Base-by-base conservation (phyloP, 2,888 invertebrate genomes). In the Cyaniris semiargus region DNA sequence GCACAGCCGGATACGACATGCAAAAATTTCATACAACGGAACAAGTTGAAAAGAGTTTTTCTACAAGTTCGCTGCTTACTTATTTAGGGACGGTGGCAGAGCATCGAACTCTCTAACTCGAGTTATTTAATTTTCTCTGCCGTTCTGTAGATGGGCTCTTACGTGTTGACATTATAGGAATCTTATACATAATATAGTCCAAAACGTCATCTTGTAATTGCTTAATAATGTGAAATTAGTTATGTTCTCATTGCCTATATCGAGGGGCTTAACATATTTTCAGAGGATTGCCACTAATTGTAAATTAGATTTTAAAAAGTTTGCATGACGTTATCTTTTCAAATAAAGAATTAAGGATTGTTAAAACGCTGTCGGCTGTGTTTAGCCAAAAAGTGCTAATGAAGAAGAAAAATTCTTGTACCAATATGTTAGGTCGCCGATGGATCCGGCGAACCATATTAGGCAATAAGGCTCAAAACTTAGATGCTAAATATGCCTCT, bases 41-140 rank as follows among this genome's bases (percentile, higher is more conserved):
- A 89, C 87, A 88, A 92, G 90, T 90, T 91, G 86, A 85, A 85
- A 83, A 83, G 86, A 91, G 89, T 92, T 93, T 91, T 75, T 90
- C 87, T 82, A 82, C 89, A 93, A 92, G 86, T 92, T 93, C 91
- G 89, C 89, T 90, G 90, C 90, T 90, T 90, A 91, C 89, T 92
- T 92, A 92, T 92, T 92, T 91, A 92, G 92, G 90, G 92, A 92
- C 92, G 91, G 91, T 90, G 91, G 92, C 86, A 86, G 91, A 91
- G 91, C 91, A 90, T 87, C 90, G 90, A 93, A 92, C 91, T 92
- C 90, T 84, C 90, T 92, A 94, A 94, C 93, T 93, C 89, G 89
- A 88, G 91, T 93, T 94, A 94, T 94, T 93, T 92, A 94, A 93
- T 93, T 93, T 93, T 93, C 93, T 92, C 90, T 92, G 92, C 90